phyloP scores from a whole-genome alignment of 2,888 invertebrate genomes.

The Caenorhabditis sinica region DNA sequence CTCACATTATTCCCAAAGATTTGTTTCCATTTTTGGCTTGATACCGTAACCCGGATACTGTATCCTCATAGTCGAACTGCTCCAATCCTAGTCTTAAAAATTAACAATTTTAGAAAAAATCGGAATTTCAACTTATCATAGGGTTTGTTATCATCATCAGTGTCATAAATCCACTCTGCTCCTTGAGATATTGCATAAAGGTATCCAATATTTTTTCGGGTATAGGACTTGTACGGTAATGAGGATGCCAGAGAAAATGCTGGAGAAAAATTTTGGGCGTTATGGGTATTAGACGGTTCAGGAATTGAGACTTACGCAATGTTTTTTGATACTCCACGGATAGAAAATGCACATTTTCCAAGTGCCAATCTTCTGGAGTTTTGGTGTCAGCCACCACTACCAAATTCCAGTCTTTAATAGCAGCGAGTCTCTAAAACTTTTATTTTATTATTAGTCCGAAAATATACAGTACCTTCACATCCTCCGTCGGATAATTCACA shows the following conservation, averaged over 20 bases:
- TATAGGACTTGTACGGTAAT: conserved; percentile 61
- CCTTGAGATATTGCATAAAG: conserved; percentile 70
- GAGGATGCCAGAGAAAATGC: conserved; percentile 8
- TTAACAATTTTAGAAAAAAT: too few species aligned
- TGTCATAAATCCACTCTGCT: conserved; percentile 72
- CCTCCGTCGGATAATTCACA: conserved; percentile 58
- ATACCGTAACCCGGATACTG: conserved; percentile 54
- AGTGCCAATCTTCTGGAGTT: conserved; percentile 52
- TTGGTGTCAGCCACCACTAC: too few species aligned
- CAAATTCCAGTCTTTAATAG: too few species aligned
- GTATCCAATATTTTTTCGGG: conserved; percentile 69
- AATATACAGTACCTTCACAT: conserved; percentile 51
- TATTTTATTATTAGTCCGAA: too few species aligned
- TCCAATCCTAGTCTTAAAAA: conserved; percentile 66
- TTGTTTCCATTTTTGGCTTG: neutral
- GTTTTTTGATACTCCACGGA: conserved; percentile 43
- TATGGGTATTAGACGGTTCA: too few species aligned
- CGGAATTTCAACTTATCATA: conserved; percentile 61
- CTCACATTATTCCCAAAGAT: neutral
- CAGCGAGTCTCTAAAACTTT: too few species aligned
- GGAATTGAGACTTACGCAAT: neutral
- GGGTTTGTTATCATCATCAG: conserved; percentile 73
- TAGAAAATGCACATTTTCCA: conserved; percentile 52
- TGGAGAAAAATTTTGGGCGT: too few species aligned
- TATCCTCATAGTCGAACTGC: conserved; percentile 64